These are phyloP conservation scores for Amitus sp. DNA, from an alignment of 2,888 invertebrate genomes.

Conservation along the genomic window DNA sequence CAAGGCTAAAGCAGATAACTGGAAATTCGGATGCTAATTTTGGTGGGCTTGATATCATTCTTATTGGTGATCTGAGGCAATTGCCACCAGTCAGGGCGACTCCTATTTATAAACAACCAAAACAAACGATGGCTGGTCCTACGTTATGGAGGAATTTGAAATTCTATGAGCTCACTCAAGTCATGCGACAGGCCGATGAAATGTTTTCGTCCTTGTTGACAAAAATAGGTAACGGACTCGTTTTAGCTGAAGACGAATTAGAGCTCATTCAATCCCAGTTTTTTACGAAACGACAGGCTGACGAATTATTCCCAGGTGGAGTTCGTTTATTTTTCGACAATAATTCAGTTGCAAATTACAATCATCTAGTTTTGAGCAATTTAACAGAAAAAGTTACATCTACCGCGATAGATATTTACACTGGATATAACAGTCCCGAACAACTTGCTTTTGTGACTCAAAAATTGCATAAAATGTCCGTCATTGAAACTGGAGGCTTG, in stretches of 20 bases:
- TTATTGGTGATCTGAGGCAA: slow-evolving; percentile 58
- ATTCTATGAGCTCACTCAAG: slow-evolving; percentile 50
- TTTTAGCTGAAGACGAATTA: slow-evolving; percentile 37
- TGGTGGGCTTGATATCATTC: slow-evolving; percentile 55
- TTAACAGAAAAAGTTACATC: slow-evolving; percentile 31
- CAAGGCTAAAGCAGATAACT: slow-evolving; percentile 53
- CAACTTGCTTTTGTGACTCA: slow-evolving; percentile 27
- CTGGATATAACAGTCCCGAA: too few species aligned
- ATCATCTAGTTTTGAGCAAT: slow-evolving; percentile 34
- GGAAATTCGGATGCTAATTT: slow-evolving; percentile 47
- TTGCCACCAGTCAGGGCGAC: slow-evolving; percentile 52
- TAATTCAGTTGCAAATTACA: slow-evolving; percentile 48
- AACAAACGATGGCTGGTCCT: slow-evolving; percentile 44
- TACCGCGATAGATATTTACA: slow-evolving; percentile 42
- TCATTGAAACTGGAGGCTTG: slow-evolving; percentile 49
- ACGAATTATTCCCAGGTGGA: slow-evolving; percentile 45
- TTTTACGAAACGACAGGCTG: slow-evolving; percentile 42
- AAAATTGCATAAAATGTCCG: slow-evolving; percentile 42
- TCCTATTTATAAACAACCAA: slow-evolving; percentile 48
- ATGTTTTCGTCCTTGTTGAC: slow-evolving; percentile 51
- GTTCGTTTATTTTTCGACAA: slow-evolving; percentile 48
- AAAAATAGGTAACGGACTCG: slow-evolving; percentile 49
- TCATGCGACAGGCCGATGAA: slow-evolving; percentile 54
- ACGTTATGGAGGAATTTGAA: slow-evolving; percentile 51
- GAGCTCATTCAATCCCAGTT: slow-evolving; percentile 47